Evolutionary conservation across 1,140 invertebrate species (phyloP), one percentile per base, ranked within the genome.

Genomic region (Nasonia longicornis): DNA sequence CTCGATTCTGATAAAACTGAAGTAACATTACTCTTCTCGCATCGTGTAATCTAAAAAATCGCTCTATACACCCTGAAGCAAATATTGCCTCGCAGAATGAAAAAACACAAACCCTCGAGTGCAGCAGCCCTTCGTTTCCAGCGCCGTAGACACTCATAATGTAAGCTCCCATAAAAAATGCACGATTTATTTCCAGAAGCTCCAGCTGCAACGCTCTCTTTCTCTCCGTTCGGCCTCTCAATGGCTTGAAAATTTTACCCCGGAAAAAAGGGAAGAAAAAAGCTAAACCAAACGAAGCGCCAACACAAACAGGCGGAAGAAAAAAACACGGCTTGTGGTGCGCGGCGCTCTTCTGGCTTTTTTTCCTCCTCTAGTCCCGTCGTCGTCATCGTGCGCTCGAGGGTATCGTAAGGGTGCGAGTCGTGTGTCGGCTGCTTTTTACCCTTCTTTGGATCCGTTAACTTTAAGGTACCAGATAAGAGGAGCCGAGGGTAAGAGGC

Each of bases 101-200:
- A 42, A 8, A 42, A 42, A 42, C 11, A 26, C 26, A 42, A 42
- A 10, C 38, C 1, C 38, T 2, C 38, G 38, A 42, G 38, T 42
- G 38, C 38, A 42, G 10, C 38, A 42, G 10, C 38, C 38, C 38
- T 42, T 42, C 38, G 8, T 42, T 42, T 42, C 10, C 38, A 58
- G 6, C 52, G 3, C 52, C 11, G 12, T 20, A 10, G 14, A 16
- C 16, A n/a, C 52, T n/a, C 52, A n/a, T 58, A 58, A 58, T n/a
- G 52, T 20, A 58, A 7, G 20, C 14, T 58, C 16, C 52, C 6
- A 31, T 42, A n/a, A 71, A 71, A 71, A 42, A 71, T 71, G 35
- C 69, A 71, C 69, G 38, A 71, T 71, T 71, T 71, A 71, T 42
- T 71, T 71, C 38, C 69, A 35, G 66, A 71, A 71, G 69, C 69